Conservation (phyloP, 2,888 invertebrate genomes). For the Mesorhabditis belari region DNA sequence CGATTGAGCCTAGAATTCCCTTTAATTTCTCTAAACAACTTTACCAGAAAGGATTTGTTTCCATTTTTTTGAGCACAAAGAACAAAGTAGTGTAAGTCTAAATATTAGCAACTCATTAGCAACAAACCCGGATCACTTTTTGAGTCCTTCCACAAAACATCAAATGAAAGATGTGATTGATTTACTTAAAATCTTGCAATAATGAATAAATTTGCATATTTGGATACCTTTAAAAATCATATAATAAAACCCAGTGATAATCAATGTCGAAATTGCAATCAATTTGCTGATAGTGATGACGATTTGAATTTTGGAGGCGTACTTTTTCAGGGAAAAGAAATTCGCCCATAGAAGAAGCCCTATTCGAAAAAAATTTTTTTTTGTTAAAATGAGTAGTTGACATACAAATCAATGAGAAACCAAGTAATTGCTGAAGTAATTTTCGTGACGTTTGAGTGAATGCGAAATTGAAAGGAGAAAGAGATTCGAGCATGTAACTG, state of each 20-base stretch:
- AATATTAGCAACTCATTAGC: neutral
- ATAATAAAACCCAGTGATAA: slow-evolving; percentile 21
- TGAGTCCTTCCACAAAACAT: slow-evolving; percentile 9
- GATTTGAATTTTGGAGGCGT: slow-evolving; percentile 26
- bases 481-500: slow-evolving; percentile 20
- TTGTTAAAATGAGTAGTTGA: neutral
- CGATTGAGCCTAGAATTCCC: slow-evolving; percentile 15
- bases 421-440: neutral
- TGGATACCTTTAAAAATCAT: slow-evolving; percentile 25
- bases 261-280: slow-evolving; percentile 19
- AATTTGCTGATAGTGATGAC: slow-evolving; percentile 24
- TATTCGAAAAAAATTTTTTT: slow-evolving; percentile 17
- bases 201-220: neutral
- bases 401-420: neutral
- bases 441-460: neutral
- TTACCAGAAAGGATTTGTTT: no score
- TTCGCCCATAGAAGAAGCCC: slow-evolving; percentile 17
- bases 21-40: no score
- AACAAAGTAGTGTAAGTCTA: neutral
- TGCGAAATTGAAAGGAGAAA: slow-evolving; percentile 12
- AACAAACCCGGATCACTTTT: neutral
- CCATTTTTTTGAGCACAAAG: no score
- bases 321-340: slow-evolving; percentile 26
- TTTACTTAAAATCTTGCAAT: neutral
- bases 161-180: neutral